Evolutionary conservation across 2,888 invertebrate species (phyloP).

Genomic region (Aleiodes leptofemur): DNA sequence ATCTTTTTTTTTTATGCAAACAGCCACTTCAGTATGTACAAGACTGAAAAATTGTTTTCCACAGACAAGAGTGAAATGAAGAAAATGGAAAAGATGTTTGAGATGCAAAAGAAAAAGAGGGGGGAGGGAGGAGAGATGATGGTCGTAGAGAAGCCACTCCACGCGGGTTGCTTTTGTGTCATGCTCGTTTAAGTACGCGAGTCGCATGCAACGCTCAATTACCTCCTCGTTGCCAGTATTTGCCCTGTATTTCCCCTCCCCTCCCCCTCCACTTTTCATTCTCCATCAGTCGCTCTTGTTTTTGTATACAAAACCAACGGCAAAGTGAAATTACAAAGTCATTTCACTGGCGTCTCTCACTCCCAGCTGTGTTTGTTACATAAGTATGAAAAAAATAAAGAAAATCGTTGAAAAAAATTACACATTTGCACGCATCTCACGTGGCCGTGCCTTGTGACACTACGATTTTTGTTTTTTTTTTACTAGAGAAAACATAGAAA

Average conservation of each 20-base stretch:
- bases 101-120: background rate
- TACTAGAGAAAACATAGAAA: too few relatives aligned
- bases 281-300: slow-evolving; percentile 5
- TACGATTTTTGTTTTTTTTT: background rate
- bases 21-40: slow-evolving; percentile 6
- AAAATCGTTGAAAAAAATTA: slow-evolving; percentile 7
- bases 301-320: slow-evolving; percentile 9
- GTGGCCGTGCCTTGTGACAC: background rate
- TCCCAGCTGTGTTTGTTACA: slow-evolving; percentile 15
- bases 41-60: slow-evolving; percentile 13
- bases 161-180: slow-evolving; percentile 42
- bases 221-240: slow-evolving; percentile 51
- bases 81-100: background rate
- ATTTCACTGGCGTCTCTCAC: slow-evolving; percentile 33
- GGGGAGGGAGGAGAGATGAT: background rate
- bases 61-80: background rate
- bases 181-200: slow-evolving; percentile 48
- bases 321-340: slow-evolving; percentile 46
- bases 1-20: slow-evolving; percentile 33
- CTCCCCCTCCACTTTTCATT: background rate
- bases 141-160: slow-evolving; percentile 15
- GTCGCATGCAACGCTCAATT: slow-evolving; percentile 53
- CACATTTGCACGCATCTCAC: slow-evolving; percentile 9
- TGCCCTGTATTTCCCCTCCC: slow-evolving; percentile 34
- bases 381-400: slow-evolving; percentile 11